Base-by-base conservation (phyloP, 1,140 invertebrate species). In the Scaptomyza graminum region DNA sequence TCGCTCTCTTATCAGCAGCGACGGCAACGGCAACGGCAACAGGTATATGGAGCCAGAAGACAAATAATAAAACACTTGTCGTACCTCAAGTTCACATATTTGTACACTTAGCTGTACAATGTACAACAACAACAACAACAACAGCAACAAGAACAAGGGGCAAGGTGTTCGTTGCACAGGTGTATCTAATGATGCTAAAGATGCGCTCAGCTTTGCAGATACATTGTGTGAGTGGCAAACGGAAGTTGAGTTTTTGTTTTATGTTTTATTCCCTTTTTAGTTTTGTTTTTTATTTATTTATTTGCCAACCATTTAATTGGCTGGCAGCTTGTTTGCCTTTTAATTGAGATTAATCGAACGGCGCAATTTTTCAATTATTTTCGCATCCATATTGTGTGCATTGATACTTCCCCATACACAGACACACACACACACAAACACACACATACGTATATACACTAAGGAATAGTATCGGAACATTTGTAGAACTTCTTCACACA, bases 281-380 rank as follows among this genome's bases (percentile, higher is more conserved):
- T 61, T 6, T 7, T 41, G 31, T 25, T 37, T 25, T 49, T 55
- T 41, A 12, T 41, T 25, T 28, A n/a, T 56, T 56, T 7, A 31
- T 1, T 64, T 25, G 60, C 60, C 43, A 65, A 59, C 52, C 43
- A 65, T 37, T 46, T 80, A 83, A 84, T 83, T 83, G 79, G 71
- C 76, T 83, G 79, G 71, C 76, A 61, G 51, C 56, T 74, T 57
- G 65, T 63, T 69, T 22, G 66, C 71, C 37, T 74, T 72, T 77
- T 79, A 83, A 83, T 83, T 83, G 79, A 83, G 71, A 83, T 83
- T 83, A 83, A 84, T 84, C 80, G 76, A 63, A 74, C 62, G 65
- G 43, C 73, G 66, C 70, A 84, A 84, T 72, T 68, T 80, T 70
- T 74, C 64, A 68, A 77, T 68, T 72, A 76, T 66, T 57, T 31